Evolutionary conservation across 2,888 invertebrate genomes (phyloP).

Genomic region (Cephus pygmeus): DNA sequence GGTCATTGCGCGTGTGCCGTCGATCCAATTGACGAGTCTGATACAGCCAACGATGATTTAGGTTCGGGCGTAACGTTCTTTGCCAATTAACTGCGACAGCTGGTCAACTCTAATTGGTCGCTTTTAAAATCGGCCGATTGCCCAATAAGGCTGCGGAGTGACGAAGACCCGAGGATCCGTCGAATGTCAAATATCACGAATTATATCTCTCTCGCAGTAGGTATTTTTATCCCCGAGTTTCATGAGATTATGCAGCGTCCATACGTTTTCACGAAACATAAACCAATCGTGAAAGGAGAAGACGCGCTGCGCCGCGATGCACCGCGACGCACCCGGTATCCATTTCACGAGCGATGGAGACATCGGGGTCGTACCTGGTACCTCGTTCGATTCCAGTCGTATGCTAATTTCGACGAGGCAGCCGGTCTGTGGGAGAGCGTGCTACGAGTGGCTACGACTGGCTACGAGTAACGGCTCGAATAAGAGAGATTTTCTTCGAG

Average conservation of each 20-base stretch:
- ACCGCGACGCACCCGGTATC: slow-evolving; percentile 54
- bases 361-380: slow-evolving; percentile 45
- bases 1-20: neutral
- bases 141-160: slow-evolving; percentile 51
- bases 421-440: slow-evolving; percentile 25
- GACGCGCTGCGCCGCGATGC: slow-evolving; percentile 20
- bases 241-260: slow-evolving; percentile 14
- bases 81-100: slow-evolving; percentile 59
- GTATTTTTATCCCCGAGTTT: neutral
- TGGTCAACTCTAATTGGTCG: slow-evolving; percentile 60
- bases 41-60: slow-evolving; percentile 39
- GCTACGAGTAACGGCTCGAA: neutral
- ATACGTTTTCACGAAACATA: slow-evolving; percentile 54
- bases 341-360: slow-evolving; percentile 62
- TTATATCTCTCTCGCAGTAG: neutral
- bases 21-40: neutral
- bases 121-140: slow-evolving; percentile 30
- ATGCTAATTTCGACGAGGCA: slow-evolving; percentile 52
- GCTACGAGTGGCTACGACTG: slow-evolving; percentile 25
- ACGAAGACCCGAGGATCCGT: slow-evolving; percentile 32
- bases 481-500: neutral
- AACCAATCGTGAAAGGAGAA: slow-evolving; percentile 60
- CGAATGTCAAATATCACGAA: neutral
- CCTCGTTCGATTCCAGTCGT: slow-evolving; percentile 53
- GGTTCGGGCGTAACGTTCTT: slow-evolving; percentile 52